A percentile compares a stretch with the other conserved stretches of the same genome.
Evolutionary conservation across 1,140 invertebrate genomes (phyloP).

Genomic region (Pinna nobilis): DNA sequence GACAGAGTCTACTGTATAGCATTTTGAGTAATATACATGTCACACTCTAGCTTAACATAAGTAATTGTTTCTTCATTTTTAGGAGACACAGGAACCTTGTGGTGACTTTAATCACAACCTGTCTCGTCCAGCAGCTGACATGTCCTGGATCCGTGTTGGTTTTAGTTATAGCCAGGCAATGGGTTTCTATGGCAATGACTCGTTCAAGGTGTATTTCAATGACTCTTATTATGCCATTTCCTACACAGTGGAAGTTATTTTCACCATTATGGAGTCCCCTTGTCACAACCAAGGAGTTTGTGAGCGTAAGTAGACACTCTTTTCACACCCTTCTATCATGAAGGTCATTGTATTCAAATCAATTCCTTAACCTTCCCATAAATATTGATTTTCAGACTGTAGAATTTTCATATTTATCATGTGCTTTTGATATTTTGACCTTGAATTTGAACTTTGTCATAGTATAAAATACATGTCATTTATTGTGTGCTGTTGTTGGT

Average conservation of each 20-base stretch:
- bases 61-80: neutral
- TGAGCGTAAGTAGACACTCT: slow-evolving; percentile 35
- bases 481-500: too few relatives aligned
- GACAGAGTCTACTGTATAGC: too few relatives aligned
- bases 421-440: too few relatives aligned
- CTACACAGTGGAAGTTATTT: slow-evolving; percentile 23
- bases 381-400: too few relatives aligned
- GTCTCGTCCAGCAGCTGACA: neutral
- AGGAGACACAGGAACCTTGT: slow-evolving; percentile 17
- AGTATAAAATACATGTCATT: too few relatives aligned
- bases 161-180: slow-evolving; percentile 7
- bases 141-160: slow-evolving; percentile 31
- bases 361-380: too few relatives aligned
- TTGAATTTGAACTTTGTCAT: too few relatives aligned
- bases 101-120: neutral
- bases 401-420: too few relatives aligned
- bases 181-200: slow-evolving; percentile 9
- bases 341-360: too few relatives aligned
- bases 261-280: slow-evolving; percentile 41
- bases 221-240: slow-evolving; percentile 19
- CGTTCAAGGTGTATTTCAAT: slow-evolving; percentile 21
- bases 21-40: too few relatives aligned
- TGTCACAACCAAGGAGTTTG: slow-evolving; percentile 41
- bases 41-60: too few relatives aligned
- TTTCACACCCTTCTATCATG: too few relatives aligned